Base-by-base conservation (phyloP, 2,113 vertebrate species). In the Psilopogon haemacephalus region DNA sequence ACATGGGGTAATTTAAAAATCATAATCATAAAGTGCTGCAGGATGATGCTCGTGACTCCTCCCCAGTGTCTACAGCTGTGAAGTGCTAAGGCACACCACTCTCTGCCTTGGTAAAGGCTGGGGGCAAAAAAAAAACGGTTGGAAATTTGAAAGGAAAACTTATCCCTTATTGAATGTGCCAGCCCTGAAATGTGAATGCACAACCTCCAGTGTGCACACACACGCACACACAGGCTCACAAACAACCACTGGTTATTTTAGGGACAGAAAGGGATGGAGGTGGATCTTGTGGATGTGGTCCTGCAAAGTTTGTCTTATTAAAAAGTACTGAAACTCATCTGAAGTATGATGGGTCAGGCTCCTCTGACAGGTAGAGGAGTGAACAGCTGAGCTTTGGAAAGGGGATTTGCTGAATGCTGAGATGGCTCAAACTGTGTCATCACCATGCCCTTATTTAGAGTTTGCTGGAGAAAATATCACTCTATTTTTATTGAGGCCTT, bases 261-360 rank as follows among this genome's bases (percentile, higher is more conserved):
- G 54, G 8, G 50, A 9, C 33, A 38, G 50, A 23, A 44, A 1
- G 20, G 44, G 56, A 23, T 24, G 38, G 15, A 73, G 38, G 6
- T 37, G 21, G 46, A 5, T 4, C 42, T 65, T n/a, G 2, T 63
- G 33, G 52, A 37, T 42, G 63, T 48, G 38, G 9, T 52, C 48
- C 76, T 63, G 17, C 75, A n/a, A 52, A 48, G 42, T 5, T 73
- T 40, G 28, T 87, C 15, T 15, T 30, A 8, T 62, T 73, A 17
- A 48, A 60, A 70, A 69, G 4, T 4, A 19, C 40, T 48, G 35
- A 40, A 75, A 46, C 3, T 59, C 20, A 32, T 16, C 30, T 50
- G 59, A 58, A 75, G 59, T 0, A 0, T 11, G 35, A 10, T 21
- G 67, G 10, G 6, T 52, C 15, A n/a, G 18, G 5, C 11, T 94